These are phyloP conservation scores for Montipora foliosa DNA, from an alignment of 64 coral and sea anemone species.

Conservation along the genomic window DNA sequence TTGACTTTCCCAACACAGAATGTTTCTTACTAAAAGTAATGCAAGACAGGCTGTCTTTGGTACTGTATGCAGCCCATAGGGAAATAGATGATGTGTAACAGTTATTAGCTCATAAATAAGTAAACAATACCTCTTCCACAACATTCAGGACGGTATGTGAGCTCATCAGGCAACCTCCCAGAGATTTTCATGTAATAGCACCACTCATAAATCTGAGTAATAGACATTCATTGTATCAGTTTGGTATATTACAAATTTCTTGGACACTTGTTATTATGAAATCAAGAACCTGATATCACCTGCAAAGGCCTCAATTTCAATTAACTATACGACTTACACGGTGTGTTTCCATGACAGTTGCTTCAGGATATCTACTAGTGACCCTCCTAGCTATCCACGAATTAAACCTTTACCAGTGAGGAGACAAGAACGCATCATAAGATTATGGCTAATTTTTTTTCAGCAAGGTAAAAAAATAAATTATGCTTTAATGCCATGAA, in stretches of 20 bases:
- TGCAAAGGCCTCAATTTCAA: too few species aligned
- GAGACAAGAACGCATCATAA: too few species aligned
- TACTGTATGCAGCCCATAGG: background rate
- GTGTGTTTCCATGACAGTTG: slow-evolving; percentile 70
- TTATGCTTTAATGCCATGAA: too few species aligned
- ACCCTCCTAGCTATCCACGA: slow-evolving; percentile 50
- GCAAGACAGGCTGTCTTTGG: background rate
- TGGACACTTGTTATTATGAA: background rate
- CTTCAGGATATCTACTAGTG: slow-evolving; percentile 53
- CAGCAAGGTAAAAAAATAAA: too few species aligned
- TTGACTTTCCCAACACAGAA: too few species aligned
- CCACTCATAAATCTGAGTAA: slow-evolving; percentile 4
- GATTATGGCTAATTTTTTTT: too few species aligned
- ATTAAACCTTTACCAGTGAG: slow-evolving; percentile 34
- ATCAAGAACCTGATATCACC: background rate
- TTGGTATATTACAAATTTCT: background rate
- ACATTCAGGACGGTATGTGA: background rate
- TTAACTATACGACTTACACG: slow-evolving; percentile 19
- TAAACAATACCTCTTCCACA: slow-evolving; percentile 7
- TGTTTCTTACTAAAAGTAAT: background rate
- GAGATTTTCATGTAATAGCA: slow-evolving; percentile 1
- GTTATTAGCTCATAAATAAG: background rate
- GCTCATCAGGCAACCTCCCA: background rate
- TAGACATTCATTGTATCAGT: background rate
- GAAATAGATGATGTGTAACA: background rate